These are phyloP conservation scores for Morpho deidamia DNA, from an alignment of 2,888 invertebrate genomes.

Conservation along the genomic window DNA sequence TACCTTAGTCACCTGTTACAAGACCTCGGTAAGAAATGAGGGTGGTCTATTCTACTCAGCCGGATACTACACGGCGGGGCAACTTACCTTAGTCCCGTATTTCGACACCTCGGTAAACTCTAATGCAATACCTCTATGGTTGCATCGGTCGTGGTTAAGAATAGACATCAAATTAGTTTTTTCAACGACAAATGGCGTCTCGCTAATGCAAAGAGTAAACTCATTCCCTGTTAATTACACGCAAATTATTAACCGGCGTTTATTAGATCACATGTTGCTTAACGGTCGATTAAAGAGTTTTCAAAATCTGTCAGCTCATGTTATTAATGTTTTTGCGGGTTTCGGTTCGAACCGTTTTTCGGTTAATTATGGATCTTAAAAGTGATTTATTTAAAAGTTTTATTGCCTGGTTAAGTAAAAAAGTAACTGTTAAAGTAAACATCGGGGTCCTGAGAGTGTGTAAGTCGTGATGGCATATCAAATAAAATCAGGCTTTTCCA, in stretches of 20 bases:
- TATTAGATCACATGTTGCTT: constrained; percentile 9
- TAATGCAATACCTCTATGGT: too few relatives aligned
- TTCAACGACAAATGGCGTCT: constrained; percentile 6
- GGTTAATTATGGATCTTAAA: not conserved
- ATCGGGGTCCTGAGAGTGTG: too few relatives aligned
- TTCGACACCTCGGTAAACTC: too few relatives aligned
- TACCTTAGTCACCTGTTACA: too few relatives aligned
- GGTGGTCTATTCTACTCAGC: too few relatives aligned
- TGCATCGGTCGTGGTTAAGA: not conserved
- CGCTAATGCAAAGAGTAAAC: constrained; percentile 30
- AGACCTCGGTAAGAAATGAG: too few relatives aligned
- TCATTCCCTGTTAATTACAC: constrained; percentile 30
- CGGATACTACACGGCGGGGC: too few relatives aligned
- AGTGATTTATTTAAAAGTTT: constrained; percentile 1
- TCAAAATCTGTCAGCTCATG: not conserved
- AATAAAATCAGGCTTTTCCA: too few relatives aligned
- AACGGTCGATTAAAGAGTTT: not conserved
- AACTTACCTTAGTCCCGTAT: too few relatives aligned
- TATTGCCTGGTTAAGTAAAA: not conserved
- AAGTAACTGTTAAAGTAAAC: too few relatives aligned
- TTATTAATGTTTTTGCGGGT: constrained; percentile 1
- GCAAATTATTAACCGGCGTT: constrained; percentile 16
- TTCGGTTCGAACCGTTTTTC: not conserved
- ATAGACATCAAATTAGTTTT: constrained; percentile 10
- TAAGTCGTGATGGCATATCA: too few relatives aligned